Base-by-base conservation (phyloP, 2,888 invertebrate genomes). In the Agrotis clavis region DNA sequence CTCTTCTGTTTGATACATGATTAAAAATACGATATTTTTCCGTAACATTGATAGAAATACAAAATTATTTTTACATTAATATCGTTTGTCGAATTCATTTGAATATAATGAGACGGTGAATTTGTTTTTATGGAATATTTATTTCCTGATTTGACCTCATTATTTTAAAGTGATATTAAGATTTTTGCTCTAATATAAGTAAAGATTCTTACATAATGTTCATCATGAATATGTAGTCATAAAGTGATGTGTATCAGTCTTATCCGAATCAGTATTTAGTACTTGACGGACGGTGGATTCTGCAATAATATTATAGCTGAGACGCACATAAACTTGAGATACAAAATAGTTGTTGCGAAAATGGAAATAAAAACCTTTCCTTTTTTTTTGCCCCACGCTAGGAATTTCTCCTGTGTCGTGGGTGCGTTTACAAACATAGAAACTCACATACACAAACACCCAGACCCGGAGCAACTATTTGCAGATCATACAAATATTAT, bases 21-120 rank as follows among this genome's bases (percentile, higher is more conserved):
- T 77, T 76, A 68, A 56, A 78, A 81, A 68, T 64, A 59, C 30
- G 11, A 63, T 59, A 80, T 71, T 71, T 30, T 70, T 54, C 19
- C 51, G 62, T 60, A 59, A 48, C n/a, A 16, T 57, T 41, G 18
- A 13, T n/a, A 35, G 35, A 61, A 72, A 64, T 35, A 64, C 53
- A 30, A 74, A 79, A 68, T 64, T 64, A 45, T 67, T 60, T 5
- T 41, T 54, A 66, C 47, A 62, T 75, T 51, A 57, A 64, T 60
- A 71, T 64, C 45, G 19, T 67, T 60, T 25, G 54, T 48, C 19
- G 54, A 47, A 56, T 45, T 63, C 54, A 47, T 80, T 66, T 71
- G 57, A 61, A 66, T 69, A 18, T 66, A 76, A 74, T 21, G 41
- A 59, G 62, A 59, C 25, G 19, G 14, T n/a, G 13, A 19, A 60